Percentiles rank a stretch among this genome's conserved stretches.
phyloP scores from a whole-genome alignment of 2,113 vertebrate species.

The Natator depressus region DNA sequence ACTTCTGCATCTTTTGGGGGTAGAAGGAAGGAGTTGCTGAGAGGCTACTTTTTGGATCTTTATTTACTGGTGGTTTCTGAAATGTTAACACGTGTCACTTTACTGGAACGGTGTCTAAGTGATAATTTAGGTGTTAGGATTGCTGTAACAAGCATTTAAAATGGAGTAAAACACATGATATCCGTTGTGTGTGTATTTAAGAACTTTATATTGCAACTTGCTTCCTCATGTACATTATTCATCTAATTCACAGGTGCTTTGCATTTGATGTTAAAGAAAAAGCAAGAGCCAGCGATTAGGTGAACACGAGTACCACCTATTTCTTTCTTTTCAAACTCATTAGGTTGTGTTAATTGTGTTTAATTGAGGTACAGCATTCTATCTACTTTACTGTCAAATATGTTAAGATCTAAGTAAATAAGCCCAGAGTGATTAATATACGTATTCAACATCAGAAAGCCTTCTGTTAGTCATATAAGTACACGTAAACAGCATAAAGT shows the following conservation, averaged over 20 bases:
- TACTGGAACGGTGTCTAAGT: neutral
- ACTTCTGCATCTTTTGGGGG: neutral
- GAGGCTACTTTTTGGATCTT: neutral
- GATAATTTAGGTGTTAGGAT: neutral
- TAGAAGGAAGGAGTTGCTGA: neutral
- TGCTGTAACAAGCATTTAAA: neutral
- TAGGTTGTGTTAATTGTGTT: neutral
- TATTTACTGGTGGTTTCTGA: neutral
- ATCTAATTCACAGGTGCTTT: neutral
- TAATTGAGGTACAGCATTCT: conserved; percentile 11
- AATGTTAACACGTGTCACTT: neutral
- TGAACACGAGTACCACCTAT: neutral
- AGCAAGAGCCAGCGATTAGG: neutral
- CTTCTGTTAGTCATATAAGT: neutral
- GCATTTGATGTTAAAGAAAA: neutral
- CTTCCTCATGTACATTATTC: conserved; percentile 24
- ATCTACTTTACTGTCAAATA: conserved; percentile 43
- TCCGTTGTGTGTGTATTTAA: neutral
- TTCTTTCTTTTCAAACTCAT: neutral
- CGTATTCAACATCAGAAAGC: neutral
- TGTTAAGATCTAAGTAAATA: conserved; percentile 47
- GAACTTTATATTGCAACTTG: conserved; percentile 7
- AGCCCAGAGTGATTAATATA: neutral
- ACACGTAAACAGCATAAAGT: neutral
- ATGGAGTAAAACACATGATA: neutral